Percentiles rank a stretch among this genome's conserved stretches.
Conservation (phyloP, 2,113 vertebrate genomes). For the Calidris pugnax region DNA sequence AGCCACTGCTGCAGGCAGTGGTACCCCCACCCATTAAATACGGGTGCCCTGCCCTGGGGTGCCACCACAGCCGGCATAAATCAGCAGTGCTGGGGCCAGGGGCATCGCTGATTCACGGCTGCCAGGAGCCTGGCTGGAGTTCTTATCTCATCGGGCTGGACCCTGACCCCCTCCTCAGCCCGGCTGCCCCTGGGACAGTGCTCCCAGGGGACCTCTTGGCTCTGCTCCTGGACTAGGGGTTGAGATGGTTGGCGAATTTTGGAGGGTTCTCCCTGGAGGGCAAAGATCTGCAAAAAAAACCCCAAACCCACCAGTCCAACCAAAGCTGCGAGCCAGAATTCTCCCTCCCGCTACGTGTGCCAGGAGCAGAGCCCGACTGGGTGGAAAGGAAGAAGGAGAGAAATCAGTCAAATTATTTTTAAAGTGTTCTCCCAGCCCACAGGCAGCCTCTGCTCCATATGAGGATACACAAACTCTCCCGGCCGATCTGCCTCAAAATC, state of each 20-base stretch:
- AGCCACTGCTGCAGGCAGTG: background rate
- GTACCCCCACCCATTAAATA: background rate
- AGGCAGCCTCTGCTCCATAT: background rate
- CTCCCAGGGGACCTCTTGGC: background rate
- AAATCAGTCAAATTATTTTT: background rate
- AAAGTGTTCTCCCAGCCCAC: background rate
- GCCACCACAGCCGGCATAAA: accelerated
- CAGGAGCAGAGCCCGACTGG: background rate
- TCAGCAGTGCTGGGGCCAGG: background rate
- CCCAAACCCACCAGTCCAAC: background rate
- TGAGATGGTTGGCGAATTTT: background rate
- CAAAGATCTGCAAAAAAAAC: background rate
- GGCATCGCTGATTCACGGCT: background rate
- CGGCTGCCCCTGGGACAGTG: accelerated
- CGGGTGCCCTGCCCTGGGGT: background rate
- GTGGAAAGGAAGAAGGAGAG: background rate
- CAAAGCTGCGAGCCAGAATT: background rate
- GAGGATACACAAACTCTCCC: background rate
- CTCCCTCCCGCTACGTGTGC: background rate
- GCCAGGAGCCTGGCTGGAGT: background rate
- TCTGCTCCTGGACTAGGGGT: background rate
- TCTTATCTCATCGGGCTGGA: background rate
- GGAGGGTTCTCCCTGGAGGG: background rate
- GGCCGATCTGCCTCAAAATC: background rate
- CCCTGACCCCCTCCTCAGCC: background rate